A percentile compares a stretch with the other conserved stretches of the same genome.
Evolutionary conservation across 2,888 invertebrate genomes (phyloP).

Genomic region (Fragum fragum): DNA sequence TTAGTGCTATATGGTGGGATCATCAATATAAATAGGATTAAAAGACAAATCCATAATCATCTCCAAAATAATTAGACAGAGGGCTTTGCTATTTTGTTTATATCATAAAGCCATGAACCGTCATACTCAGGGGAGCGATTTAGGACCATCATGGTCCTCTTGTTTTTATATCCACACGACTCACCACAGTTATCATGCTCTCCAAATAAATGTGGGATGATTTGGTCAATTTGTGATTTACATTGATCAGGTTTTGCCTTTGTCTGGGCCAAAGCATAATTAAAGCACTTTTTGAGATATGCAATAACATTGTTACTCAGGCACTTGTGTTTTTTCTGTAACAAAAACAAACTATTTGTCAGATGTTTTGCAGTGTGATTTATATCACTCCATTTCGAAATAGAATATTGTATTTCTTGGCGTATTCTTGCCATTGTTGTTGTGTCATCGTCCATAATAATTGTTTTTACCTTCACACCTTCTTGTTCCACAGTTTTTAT

Average conservation of each 20-base stretch:
- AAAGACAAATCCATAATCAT: no score
- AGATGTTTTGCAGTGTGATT: conserved; percentile 60
- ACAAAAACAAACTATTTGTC: conserved; percentile 40
- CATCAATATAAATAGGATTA: no score
- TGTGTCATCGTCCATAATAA: conserved; percentile 62
- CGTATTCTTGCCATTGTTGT: conserved; percentile 54
- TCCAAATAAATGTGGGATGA: conserved; percentile 48
- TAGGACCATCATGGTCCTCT: conserved; percentile 9
- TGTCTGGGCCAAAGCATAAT: conserved; percentile 51
- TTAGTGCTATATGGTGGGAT: no score
- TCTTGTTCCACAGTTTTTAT: conserved; percentile 48
- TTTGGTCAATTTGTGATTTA: conserved; percentile 21
- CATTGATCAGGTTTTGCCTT: conserved; percentile 36
- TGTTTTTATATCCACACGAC: conserved; percentile 39
- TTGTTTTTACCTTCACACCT: conserved; percentile 32
- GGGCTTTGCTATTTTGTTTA: no score
- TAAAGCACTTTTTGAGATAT: conserved; percentile 53
- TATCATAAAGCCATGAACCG: no score
- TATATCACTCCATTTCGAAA: conserved; percentile 56
- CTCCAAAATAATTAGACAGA: no score
- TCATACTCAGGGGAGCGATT: neutral
- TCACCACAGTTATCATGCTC: conserved; percentile 39
- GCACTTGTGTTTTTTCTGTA: conserved; percentile 56
- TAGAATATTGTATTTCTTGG: conserved; percentile 24
- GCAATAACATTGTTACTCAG: conserved; percentile 40